Conservation (phyloP, 2,888 invertebrate genomes). For the Belgica antarctica region DNA sequence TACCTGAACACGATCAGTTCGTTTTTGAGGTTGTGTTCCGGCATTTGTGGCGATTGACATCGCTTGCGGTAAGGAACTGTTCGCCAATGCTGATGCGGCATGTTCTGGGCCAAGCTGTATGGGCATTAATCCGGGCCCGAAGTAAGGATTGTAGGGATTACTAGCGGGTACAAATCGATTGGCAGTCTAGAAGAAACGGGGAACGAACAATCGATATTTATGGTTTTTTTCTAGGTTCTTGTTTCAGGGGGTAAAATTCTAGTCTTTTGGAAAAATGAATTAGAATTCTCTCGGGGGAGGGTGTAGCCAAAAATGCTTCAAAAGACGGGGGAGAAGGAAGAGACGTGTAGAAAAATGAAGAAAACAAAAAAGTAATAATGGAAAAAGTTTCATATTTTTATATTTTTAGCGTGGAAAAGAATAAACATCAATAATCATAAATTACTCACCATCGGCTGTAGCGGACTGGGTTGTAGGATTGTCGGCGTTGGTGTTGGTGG, state of each 20-base stretch:
- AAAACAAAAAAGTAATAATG: slow-evolving; percentile 19
- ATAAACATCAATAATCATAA: slow-evolving; percentile 27
- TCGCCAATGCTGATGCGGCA: slow-evolving; percentile 31
- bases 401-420: slow-evolving; percentile 1
- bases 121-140: slow-evolving; percentile 31
- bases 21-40: slow-evolving; percentile 38
- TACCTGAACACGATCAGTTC: slow-evolving; percentile 43
- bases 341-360: background rate
- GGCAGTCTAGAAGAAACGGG: slow-evolving; percentile 31
- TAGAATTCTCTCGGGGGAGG: background rate
- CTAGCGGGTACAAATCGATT: slow-evolving; percentile 41
- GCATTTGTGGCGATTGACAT: slow-evolving; percentile 28
- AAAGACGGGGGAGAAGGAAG: background rate
- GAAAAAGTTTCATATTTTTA: background rate
- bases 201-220: slow-evolving; percentile 6
- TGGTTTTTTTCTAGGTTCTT: background rate
- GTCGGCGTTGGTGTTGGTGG: slow-evolving; percentile 69
- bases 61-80: slow-evolving; percentile 26
- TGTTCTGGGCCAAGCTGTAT: slow-evolving; percentile 33
- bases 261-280: background rate
- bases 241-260: background rate
- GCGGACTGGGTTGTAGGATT: slow-evolving; percentile 81
- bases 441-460: slow-evolving; percentile 84
- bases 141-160: slow-evolving; percentile 42
- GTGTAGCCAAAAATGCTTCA: too few relatives aligned